A percentile compares a stretch with the other conserved stretches of the same genome.
Conservation (phyloP, 2,888 invertebrate genomes). For the Frankliniella fusca region DNA sequence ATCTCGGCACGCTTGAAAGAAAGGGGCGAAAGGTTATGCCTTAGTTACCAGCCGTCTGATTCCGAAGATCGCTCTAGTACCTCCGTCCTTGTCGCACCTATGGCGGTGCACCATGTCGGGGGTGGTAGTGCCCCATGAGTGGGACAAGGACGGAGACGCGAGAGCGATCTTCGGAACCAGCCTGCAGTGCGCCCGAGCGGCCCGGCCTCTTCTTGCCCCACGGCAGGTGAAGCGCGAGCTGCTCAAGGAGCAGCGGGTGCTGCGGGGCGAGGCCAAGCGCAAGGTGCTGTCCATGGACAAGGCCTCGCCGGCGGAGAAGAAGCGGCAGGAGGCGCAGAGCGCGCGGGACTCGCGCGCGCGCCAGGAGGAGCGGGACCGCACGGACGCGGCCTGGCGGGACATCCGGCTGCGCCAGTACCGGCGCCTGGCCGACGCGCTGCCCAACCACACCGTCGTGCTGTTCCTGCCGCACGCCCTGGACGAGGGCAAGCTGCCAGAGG, state of each 20-base stretch:
- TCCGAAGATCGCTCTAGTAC: too few relatives aligned
- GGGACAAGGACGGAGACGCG: too few relatives aligned
- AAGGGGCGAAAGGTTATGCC: too few relatives aligned
- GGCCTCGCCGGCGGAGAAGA: neutral
- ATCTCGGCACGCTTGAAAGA: too few relatives aligned
- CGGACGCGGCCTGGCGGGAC: neutral
- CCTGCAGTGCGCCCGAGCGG: too few relatives aligned
- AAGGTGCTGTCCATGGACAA: neutral
- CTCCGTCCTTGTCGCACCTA: too few relatives aligned
- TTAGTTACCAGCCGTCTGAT: too few relatives aligned
- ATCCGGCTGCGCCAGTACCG: conserved; percentile 7
- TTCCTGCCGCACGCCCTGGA: conserved; percentile 2
- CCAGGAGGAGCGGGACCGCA: conserved; percentile 7
- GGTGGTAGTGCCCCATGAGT: too few relatives aligned
- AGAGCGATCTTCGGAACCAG: too few relatives aligned
- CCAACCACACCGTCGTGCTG: conserved; percentile 7
- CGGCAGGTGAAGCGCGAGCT: neutral
- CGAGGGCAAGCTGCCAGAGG: neutral
- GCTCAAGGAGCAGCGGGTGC: neutral
- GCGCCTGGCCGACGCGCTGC: neutral
- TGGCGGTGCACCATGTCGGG: too few relatives aligned
- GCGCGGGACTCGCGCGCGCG: neutral
- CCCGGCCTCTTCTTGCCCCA: too few relatives aligned
- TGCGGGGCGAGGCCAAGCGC: neutral
- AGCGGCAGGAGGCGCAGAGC: neutral